Evolutionary conservation across 2,113 vertebrate genomes (phyloP), one percentile per base, ranked within the genome.

Genomic region (Eulemur rufifrons): DNA sequence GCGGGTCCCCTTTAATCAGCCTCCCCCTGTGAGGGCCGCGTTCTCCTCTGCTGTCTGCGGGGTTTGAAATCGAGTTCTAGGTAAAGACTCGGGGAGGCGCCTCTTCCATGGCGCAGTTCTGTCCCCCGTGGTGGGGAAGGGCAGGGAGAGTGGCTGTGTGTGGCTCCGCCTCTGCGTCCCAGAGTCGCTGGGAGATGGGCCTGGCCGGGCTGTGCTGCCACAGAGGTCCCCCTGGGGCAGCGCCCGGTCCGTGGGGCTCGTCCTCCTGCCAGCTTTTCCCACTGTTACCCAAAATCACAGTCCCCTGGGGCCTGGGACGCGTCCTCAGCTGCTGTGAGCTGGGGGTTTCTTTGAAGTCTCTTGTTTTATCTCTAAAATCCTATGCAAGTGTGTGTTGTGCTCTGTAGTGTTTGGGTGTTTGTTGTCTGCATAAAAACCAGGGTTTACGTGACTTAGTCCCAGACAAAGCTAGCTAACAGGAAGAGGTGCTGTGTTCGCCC

Each of bases 1-100:
- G 96, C 45, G 15, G 94, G n/a, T 71, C 37, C 23, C 56, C 97
- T 98, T 97, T 98, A 91, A 98, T 98, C 97, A 97, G 94, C 61
- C 32, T 93, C 61, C 80, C 13, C 66, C 97, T 98, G 97, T 97
- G 96, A 96, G 98, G 97, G 88, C 77, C 0, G 0, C 0, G 0
- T 52, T 81, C 94, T 0, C 73, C 95, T 98, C 95, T 97, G 96
- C 95, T 97, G 97, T 74, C 82, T 94, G 64, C 45, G 10, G 4
- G 90, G 94, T 97, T 96, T 97, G 97, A 97, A 98, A 97, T 95
- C 85, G 68, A 91, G 80, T 93, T 89, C 68, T 97, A 71, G 96
- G 96, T 95, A 88, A 94, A 97, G 95, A 86, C 64, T 32, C 25
- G 11, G 17, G 80, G 92, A 89, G 95, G 96, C 47, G 56, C 69